Evolutionary conservation across 2,888 invertebrate genomes (phyloP).

Genomic region (Harpagoxenus sublaevis): DNA sequence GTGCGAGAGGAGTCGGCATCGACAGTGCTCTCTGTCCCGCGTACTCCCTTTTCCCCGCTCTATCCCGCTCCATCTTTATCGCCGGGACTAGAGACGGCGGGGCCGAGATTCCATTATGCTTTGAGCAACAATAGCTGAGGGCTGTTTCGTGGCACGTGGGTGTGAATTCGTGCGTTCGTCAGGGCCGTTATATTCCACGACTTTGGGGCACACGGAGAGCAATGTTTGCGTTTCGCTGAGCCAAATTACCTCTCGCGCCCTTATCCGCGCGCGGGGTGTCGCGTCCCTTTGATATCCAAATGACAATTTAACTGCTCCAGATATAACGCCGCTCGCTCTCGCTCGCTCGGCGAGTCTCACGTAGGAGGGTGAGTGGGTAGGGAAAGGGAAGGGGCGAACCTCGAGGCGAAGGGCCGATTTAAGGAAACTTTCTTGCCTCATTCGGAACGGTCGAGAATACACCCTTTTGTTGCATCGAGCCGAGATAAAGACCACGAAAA

Average conservation of each 20-base stretch:
- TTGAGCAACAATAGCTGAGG: conserved; percentile 86
- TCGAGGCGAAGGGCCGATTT: conserved; percentile 28
- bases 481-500: conserved; percentile 36
- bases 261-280: conserved; percentile 83
- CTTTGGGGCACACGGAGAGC: conserved; percentile 71
- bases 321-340: conserved; percentile 52
- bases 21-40: conserved; percentile 35
- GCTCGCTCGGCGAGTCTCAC: conserved; percentile 6
- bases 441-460: conserved; percentile 1
- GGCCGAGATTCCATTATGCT: conserved; percentile 86
- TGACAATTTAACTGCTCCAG: conserved; percentile 86
- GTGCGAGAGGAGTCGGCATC: conserved; percentile 66
- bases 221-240: conserved; percentile 85
- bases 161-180: conserved; percentile 85
- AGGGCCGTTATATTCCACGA: conserved; percentile 74
- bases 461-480: conserved; percentile 28
- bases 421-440: conserved; percentile 45
- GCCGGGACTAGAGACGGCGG: conserved; percentile 76
- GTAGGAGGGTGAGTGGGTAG: neutral
- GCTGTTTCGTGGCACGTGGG: conserved; percentile 84
- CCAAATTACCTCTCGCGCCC: conserved; percentile 85
- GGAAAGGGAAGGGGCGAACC: neutral
- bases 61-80: conserved; percentile 46
- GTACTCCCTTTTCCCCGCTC: conserved; percentile 11
- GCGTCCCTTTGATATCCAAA: conserved; percentile 86